Conservation (phyloP, 2,888 invertebrate species). For the Drosophila kokeensis region DNA sequence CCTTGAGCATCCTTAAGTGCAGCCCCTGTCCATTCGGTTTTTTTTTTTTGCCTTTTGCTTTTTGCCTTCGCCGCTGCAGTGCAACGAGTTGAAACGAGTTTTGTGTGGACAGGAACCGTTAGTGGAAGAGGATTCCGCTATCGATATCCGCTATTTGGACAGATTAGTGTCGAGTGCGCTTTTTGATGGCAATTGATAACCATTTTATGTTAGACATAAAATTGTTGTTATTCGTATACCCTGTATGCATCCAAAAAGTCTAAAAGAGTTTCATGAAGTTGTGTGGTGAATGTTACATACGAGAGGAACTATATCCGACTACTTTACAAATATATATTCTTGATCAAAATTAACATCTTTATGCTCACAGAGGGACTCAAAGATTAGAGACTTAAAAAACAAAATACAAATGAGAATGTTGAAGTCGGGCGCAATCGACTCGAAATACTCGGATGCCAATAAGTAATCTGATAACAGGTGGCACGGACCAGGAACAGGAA, state of each 20-base stretch:
- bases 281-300: neutral
- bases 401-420: neutral
- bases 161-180: constrained; percentile 66
- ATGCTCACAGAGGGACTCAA: neutral
- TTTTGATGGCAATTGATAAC: constrained; percentile 38
- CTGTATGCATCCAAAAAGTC: neutral
- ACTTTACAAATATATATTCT: neutral
- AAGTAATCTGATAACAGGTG: neutral
- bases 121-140: constrained; percentile 29
- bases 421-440: neutral
- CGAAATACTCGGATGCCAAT: neutral
- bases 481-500: neutral
- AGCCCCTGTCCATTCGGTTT: constrained; percentile 53
- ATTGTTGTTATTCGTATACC: neutral
- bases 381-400: neutral
- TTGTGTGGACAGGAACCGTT: constrained; percentile 1
- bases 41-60: neutral
- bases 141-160: constrained; percentile 51
- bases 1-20: constrained; percentile 65
- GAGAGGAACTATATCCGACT: neutral
- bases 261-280: neutral
- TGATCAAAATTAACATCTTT: neutral
- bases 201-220: constrained; percentile 40
- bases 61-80: constrained; percentile 17
- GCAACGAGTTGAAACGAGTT: constrained; percentile 43